Base-by-base conservation (phyloP, 2,888 invertebrate species). In the Cacoxenus indagator region DNA sequence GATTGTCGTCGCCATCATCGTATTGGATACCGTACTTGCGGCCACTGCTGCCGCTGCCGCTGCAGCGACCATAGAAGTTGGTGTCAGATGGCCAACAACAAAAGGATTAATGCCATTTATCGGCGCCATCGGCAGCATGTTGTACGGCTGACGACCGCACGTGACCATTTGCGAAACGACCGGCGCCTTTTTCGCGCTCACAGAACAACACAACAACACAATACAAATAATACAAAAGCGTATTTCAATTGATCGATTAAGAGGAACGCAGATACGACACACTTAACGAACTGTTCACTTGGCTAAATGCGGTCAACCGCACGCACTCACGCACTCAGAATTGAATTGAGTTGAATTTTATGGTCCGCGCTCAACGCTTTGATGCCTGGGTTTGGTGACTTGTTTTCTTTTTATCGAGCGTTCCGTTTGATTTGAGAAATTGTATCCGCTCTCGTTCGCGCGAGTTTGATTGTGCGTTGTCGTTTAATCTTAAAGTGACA, bases 71-170 rank as follows among this genome's bases (percentile, higher is more conserved):
- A 77, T 65, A 57, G 81, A 72, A 66, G 75, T 73, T 67, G 73
- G 76, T 67, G 67, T 62, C 9, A 67, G 27, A 69, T 19, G 45
- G 69, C 73, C 78, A 71, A 84, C 82, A 78, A 82, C 83, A 79
- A 87, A 87, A 73, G 87, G 86, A 83, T 86, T 59, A 14, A 59
- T 31, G 59, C 59, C 59, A 59, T 59, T 87, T 74, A 85, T 84
- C 78, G 95, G 95, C 92, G 96, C 95, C 92, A 96, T 92, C 91
- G 96, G 96, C 96, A 96, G 95, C 96, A 96, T 96, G 72, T 85
- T 88, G 81, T 86, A 85, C 76, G 85, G 84, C 82, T 86, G 88
- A 73, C 86, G 87, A 70, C 85, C 85, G 83, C 87, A 88, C 86
- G 87, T 88, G 84, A 88, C 86, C 87, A 88, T 88, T 86, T 84